These are phyloP conservation scores for Toxotes jaculatrix DNA, from an alignment of 2,113 vertebrate genomes.

Conservation along the genomic window DNA sequence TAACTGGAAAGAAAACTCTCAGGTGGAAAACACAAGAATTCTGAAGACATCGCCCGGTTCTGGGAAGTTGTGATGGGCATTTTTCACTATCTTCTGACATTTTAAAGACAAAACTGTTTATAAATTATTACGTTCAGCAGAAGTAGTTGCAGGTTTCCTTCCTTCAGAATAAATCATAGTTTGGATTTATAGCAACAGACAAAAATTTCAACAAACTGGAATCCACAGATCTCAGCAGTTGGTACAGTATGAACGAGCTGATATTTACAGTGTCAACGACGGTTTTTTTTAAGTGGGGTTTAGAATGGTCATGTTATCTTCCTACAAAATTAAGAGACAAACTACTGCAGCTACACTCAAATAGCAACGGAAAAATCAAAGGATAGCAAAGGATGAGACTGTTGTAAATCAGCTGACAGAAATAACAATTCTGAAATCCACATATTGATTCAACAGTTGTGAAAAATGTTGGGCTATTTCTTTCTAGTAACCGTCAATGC, in stretches of 20 bases:
- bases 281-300: no score
- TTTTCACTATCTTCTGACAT: background rate
- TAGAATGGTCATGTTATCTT: no score
- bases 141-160: background rate
- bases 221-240: no score
- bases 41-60: background rate
- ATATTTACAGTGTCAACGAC: no score
- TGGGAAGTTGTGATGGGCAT: background rate
- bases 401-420: background rate
- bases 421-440: background rate
- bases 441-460: background rate
- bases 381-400: no score
- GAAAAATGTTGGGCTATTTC: background rate
- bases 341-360: background rate
- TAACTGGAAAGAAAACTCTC: background rate
- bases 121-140: background rate
- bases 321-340: no score
- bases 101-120: background rate
- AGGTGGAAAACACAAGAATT: background rate
- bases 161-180: background rate
- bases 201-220: no score
- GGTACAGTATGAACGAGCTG: no score
- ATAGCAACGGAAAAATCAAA: background rate
- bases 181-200: no score
- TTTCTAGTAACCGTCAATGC: no score